Evolutionary conservation across 2,797 vertebrate species (phyloP).

Genomic region (Antennarius maculatus): DNA sequence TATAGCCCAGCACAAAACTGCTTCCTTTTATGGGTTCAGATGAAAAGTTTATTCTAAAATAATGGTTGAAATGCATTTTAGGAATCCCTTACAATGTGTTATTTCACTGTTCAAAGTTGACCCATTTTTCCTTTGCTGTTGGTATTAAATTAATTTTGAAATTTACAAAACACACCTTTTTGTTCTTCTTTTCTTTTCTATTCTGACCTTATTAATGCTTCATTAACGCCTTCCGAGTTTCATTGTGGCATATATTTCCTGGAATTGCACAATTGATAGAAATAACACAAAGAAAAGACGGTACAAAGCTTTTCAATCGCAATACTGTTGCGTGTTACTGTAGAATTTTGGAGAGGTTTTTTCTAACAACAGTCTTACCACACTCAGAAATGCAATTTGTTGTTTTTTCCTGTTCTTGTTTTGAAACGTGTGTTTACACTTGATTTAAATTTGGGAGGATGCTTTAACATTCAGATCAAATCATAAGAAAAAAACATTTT

Average conservation of each 20-base stretch:
- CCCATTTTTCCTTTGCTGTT: neutral
- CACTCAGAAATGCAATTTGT: constrained; percentile 6
- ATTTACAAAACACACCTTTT: neutral
- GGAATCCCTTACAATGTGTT: constrained; percentile 53
- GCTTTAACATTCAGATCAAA: too few relatives aligned
- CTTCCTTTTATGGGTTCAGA: neutral
- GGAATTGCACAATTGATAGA: neutral
- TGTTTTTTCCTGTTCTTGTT: too few relatives aligned
- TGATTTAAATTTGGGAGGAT: too few relatives aligned
- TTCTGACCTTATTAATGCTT: neutral
- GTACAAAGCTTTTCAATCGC: too few relatives aligned
- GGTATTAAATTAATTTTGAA: neutral
- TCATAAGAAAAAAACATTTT: too few relatives aligned
- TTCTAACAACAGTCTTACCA: neutral
- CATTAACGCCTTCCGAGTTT: neutral
- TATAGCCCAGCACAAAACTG: neutral
- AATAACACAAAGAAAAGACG: neutral
- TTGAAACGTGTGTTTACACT: too few relatives aligned
- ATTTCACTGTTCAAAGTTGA: constrained; percentile 30
- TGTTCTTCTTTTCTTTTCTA: neutral
- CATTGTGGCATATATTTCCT: neutral
- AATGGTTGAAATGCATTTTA: constrained; percentile 65
- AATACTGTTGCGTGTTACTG: neutral
- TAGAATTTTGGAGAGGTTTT: neutral
- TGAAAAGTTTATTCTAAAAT: constrained; percentile 7